These are phyloP conservation scores for Arizona elegans DNA, from an alignment of 2,113 vertebrate species.

Conservation along the genomic window DNA sequence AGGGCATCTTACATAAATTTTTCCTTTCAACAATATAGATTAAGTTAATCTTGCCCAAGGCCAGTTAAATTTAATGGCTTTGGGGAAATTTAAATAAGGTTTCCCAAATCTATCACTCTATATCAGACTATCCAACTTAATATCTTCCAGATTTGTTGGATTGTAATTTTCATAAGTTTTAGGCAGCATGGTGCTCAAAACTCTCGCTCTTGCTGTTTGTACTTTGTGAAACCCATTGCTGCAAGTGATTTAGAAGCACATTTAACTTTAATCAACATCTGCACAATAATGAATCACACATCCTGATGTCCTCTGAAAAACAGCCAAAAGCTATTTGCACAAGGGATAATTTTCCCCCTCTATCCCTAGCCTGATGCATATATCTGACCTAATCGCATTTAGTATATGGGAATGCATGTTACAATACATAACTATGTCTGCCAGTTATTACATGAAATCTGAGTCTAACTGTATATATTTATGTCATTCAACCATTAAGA, in stretches of 20 bases:
- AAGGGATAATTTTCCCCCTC: not conserved
- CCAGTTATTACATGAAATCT: not conserved
- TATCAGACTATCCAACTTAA: not conserved
- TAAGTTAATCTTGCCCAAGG: not conserved
- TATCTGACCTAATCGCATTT: not conserved
- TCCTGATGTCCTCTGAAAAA: not conserved
- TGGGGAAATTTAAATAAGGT: not conserved
- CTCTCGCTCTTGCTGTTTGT: not conserved
- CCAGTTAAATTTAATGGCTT: not conserved
- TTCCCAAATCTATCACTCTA: not conserved
- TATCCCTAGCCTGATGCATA: not conserved
- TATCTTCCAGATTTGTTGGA: not conserved
- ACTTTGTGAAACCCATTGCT: not conserved
- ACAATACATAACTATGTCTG: not conserved
- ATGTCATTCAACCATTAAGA: not conserved
- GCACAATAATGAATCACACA: not conserved
- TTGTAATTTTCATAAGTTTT: not conserved
- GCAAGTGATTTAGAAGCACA: not conserved
- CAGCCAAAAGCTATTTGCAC: not conserved
- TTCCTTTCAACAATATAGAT: not conserved
- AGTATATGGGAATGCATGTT: not conserved
- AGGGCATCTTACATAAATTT: not conserved
- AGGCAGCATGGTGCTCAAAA: not conserved
- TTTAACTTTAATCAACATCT: not conserved
- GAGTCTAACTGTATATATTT: not conserved